Evolutionary conservation across 1,140 invertebrate genomes (phyloP).

Genomic region (Eumaeus atala): DNA sequence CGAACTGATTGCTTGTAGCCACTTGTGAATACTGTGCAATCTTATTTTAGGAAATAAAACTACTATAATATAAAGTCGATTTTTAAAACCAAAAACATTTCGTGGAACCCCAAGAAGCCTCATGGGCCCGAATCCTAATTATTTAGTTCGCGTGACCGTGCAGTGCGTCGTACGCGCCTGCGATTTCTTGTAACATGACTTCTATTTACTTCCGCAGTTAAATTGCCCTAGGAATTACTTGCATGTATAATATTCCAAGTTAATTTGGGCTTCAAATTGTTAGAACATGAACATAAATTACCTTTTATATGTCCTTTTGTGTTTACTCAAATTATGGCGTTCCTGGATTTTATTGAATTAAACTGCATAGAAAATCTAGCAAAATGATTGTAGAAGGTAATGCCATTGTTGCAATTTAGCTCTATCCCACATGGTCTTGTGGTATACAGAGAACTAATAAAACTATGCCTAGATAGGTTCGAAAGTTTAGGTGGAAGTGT

Average conservation of each 20-base stretch:
- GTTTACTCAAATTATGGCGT: constrained; percentile 7
- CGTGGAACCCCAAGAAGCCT: constrained; percentile 14
- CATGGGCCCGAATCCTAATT: constrained; percentile 15
- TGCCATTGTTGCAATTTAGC: too few relatives aligned
- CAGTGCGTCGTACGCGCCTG: constrained; percentile 26
- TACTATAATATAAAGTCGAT: too few relatives aligned
- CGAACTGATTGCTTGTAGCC: too few relatives aligned
- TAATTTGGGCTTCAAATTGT: constrained; percentile 2
- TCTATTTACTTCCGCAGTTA: constrained; percentile 48
- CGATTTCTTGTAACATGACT: constrained; percentile 41
- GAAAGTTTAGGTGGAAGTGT: too few relatives aligned
- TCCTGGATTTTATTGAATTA: not conserved
- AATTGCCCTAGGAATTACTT: constrained; percentile 46
- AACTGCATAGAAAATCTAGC: constrained; percentile 7
- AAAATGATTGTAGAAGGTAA: too few relatives aligned
- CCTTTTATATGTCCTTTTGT: constrained; percentile 9
- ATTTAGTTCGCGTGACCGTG: constrained; percentile 26
- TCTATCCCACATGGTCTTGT: too few relatives aligned
- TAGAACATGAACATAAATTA: constrained; percentile 5
- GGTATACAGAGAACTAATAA: too few relatives aligned
- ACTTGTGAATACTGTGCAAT: too few relatives aligned
- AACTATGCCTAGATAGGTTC: too few relatives aligned
- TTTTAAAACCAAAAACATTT: too few relatives aligned
- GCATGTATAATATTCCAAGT: constrained; percentile 19
- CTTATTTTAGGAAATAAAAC: too few relatives aligned